Evolutionary conservation across 2,888 invertebrate genomes (phyloP).

Genomic region (Gortyna flavago): DNA sequence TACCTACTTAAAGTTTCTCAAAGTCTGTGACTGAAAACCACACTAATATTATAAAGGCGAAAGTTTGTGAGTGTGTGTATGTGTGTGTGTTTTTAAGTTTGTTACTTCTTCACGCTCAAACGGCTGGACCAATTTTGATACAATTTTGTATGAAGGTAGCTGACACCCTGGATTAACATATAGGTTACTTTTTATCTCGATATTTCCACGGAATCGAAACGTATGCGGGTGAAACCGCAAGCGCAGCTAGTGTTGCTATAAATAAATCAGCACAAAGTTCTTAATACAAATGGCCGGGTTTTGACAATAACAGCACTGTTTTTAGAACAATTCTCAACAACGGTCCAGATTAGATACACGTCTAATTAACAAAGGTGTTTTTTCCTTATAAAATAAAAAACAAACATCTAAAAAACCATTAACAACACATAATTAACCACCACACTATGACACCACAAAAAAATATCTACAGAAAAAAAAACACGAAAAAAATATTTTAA

Average conservation of each 20-base stretch:
- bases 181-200: no score
- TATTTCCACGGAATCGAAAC: no score
- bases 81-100: no score
- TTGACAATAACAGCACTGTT: no score
- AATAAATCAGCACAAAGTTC: background rate
- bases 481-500: background rate
- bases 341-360: background rate
- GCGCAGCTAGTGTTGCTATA: no score
- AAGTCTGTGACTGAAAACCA: background rate
- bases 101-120: no score
- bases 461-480: background rate
- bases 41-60: no score
- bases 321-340: background rate
- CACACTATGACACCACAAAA: background rate
- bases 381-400: background rate
- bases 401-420: background rate
- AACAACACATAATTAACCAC: background rate
- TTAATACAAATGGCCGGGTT: background rate
- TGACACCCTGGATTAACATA: no score
- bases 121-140: no score
- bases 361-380: background rate
- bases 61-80: no score
- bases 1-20: background rate
- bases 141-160: no score
- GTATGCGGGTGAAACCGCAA: no score